Percentiles rank a stretch among this genome's conserved stretches.
Evolutionary conservation across 2,113 vertebrate species (phyloP).

Genomic region (Trematocara variabile): DNA sequence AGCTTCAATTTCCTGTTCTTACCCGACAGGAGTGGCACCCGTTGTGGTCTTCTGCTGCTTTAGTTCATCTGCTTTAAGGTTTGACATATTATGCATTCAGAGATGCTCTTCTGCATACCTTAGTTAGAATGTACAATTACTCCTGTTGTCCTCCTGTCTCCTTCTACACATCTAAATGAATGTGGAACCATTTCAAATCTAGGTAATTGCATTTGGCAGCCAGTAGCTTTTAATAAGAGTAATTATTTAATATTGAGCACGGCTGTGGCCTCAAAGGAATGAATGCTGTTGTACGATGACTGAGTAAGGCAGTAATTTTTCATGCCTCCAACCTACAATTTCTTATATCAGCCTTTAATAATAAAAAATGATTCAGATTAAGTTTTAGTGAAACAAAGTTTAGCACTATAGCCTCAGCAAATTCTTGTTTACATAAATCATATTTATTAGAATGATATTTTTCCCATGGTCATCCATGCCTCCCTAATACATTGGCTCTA

Average conservation of each 20-base stretch:
- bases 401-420: not conserved
- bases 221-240: not conserved
- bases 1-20: not conserved
- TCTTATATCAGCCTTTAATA: not conserved
- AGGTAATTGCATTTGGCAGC: not conserved
- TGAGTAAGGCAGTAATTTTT: not conserved
- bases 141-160: not conserved
- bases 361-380: not conserved
- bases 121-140: not conserved
- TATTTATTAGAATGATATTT: not conserved
- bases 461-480: not conserved
- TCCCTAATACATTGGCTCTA: not conserved
- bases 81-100: not conserved
- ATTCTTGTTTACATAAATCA: not conserved
- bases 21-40: not conserved
- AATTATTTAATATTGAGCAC: not conserved
- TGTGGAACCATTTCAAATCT: not conserved
- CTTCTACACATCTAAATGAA: not conserved
- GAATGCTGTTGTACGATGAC: not conserved
- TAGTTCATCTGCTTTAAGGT: not conserved
- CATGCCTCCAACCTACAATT: not conserved
- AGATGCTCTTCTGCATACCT: not conserved
- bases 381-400: not conserved
- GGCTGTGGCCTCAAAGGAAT: not conserved
- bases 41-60: not conserved